These are phyloP conservation scores for Silurus asotus DNA, from an alignment of 2,113 vertebrate genomes.

Conservation along the genomic window DNA sequence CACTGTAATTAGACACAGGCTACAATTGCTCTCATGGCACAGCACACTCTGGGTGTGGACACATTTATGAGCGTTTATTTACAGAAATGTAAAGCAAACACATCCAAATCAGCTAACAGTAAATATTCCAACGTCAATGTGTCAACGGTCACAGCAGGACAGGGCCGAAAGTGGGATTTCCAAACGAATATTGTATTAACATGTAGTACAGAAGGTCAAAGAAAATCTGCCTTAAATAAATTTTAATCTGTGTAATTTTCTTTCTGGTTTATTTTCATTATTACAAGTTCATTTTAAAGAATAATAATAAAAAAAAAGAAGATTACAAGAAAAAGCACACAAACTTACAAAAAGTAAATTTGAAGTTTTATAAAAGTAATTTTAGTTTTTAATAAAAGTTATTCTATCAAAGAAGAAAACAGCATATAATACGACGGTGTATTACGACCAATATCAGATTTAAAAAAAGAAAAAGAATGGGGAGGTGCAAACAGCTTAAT, in stretches of 20 bases:
- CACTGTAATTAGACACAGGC: neutral
- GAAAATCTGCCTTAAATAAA: neutral
- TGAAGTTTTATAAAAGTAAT: too few species aligned
- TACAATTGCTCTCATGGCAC: neutral
- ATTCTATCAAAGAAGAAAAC: too few species aligned
- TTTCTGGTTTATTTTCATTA: neutral
- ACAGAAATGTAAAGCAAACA: conserved; percentile 11
- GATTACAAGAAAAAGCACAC: too few species aligned
- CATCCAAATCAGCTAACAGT: neutral
- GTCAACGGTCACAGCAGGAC: neutral
- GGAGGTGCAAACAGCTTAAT: too few species aligned
- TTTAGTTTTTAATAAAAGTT: too few species aligned
- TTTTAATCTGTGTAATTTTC: neutral
- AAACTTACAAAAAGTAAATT: too few species aligned
- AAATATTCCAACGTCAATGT: neutral
- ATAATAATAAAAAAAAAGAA: too few species aligned
- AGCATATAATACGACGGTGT: too few species aligned
- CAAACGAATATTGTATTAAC: neutral
- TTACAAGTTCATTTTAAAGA: neutral
- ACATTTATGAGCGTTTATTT: conserved; percentile 1
- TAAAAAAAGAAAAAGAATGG: too few species aligned
- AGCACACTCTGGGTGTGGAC: neutral
- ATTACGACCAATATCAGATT: too few species aligned
- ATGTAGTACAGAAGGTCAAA: neutral
- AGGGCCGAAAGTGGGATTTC: neutral